Evolutionary conservation across 2,797 vertebrate species (phyloP).

Genomic region (Melanogrammus aeglefinus): DNA sequence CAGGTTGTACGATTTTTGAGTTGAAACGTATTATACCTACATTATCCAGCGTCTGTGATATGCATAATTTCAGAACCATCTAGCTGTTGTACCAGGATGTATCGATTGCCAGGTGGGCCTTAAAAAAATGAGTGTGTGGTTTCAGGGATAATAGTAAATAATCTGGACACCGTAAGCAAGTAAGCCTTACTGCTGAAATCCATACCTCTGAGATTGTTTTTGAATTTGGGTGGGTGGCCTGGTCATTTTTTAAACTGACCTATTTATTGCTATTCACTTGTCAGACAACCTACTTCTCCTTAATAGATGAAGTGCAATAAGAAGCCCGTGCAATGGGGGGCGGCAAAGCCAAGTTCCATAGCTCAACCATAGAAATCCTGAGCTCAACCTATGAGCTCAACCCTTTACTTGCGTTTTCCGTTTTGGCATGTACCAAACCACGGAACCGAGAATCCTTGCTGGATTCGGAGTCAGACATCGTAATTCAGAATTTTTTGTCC

Average conservation of each 20-base stretch:
- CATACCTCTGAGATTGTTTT: not conserved
- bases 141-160: not conserved
- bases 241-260: not conserved
- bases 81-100: not conserved
- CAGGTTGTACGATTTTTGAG: not conserved
- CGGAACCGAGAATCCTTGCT: slow-evolving; percentile 20
- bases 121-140: not conserved
- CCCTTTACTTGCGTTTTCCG: not conserved
- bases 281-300: not conserved
- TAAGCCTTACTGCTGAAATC: not conserved
- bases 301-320: not conserved
- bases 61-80: not conserved
- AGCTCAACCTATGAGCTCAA: not conserved
- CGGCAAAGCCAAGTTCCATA: slow-evolving; percentile 32
- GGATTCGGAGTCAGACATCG: slow-evolving; percentile 52
- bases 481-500: slow-evolving; percentile 42
- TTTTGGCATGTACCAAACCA: not conserved
- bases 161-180: not conserved
- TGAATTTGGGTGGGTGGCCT: not conserved
- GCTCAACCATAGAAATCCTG: not conserved
- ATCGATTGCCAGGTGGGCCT: not conserved
- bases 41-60: not conserved
- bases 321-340: slow-evolving; percentile 41
- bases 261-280: slow-evolving; percentile 4
- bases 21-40: not conserved